A percentile compares a stretch with the other conserved stretches of the same genome.
phyloP scores from a whole-genome alignment of 2,888 invertebrate species.

The Hymenopus coronatus region DNA sequence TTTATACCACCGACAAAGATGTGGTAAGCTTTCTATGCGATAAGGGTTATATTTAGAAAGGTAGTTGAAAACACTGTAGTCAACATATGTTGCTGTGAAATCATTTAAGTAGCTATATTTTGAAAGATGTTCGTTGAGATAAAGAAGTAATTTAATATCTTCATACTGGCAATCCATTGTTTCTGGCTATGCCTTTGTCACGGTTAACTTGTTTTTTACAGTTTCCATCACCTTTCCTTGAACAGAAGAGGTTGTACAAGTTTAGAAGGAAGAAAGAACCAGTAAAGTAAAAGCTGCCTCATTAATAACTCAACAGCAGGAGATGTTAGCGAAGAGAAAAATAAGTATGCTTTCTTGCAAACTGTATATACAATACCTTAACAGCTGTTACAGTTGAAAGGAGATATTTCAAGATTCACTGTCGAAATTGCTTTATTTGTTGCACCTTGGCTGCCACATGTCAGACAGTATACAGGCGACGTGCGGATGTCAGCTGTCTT shows the following conservation, averaged over 20 bases:
- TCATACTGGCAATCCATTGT: not conserved
- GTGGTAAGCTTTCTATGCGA: not conserved
- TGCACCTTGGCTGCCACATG: not conserved
- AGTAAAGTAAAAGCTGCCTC: not conserved
- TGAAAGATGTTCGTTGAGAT: conserved; percentile 26
- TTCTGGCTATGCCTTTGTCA: not conserved
- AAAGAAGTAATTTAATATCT: not conserved
- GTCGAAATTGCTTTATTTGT: too few relatives aligned
- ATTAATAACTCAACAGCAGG: not conserved
- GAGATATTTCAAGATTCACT: not conserved
- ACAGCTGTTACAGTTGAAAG: not conserved
- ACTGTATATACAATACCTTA: not conserved
- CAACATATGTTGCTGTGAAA: conserved; percentile 23
- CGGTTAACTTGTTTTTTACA: not conserved
- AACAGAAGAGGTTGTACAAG: not conserved
- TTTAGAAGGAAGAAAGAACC: not conserved
- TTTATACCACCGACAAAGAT: conserved; percentile 26
- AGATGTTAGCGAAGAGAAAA: not conserved
- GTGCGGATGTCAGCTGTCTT: not conserved
- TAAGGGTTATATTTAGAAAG: not conserved
- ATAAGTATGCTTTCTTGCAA: not conserved
- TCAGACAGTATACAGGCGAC: not conserved
- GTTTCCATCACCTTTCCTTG: not conserved
- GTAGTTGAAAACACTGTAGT: conserved; percentile 8
- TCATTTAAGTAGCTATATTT: conserved; percentile 30